Conservation (phyloP, 2,113 vertebrate species). For the Saguinus midas region DNA sequence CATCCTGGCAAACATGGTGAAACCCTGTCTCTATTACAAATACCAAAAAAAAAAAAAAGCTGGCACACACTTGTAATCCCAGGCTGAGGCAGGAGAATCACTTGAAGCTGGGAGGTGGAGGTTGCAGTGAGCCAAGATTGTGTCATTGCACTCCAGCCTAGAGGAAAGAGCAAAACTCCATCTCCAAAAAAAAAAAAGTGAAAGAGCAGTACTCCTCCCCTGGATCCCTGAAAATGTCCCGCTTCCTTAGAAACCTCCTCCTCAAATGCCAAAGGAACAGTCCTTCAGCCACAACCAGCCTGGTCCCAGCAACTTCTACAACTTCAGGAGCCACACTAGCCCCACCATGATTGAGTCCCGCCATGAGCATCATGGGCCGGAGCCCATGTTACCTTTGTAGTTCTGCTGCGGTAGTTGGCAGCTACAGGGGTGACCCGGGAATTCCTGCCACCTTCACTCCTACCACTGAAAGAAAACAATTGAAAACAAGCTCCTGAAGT, state of each 20-base stretch:
- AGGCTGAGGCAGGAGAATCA: no score
- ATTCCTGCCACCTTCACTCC: constrained; percentile 13
- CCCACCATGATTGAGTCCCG: not conserved
- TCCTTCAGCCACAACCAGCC: not conserved
- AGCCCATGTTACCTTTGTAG: constrained; percentile 63
- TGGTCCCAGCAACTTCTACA: not conserved
- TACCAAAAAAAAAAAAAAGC: no score
- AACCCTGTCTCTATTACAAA: no score
- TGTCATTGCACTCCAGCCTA: no score
- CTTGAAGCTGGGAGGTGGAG: no score
- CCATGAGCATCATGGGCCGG: rapidly evolving
- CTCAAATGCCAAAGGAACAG: not conserved
- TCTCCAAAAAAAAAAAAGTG: no score
- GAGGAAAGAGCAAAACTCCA: no score
- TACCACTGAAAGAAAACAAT: constrained; percentile 48
- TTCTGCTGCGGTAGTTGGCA: constrained; percentile 34
- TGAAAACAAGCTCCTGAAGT: not conserved
- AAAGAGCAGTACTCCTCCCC: not conserved
- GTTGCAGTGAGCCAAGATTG: no score
- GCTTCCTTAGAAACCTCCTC: not conserved
- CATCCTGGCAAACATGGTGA: no score
- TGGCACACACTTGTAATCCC: no score
- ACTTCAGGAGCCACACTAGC: no score
- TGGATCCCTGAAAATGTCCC: not conserved
- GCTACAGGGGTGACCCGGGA: not conserved